These are phyloP conservation scores for Xanthia togata DNA, from an alignment of 2,888 invertebrate species.

Conservation along the genomic window DNA sequence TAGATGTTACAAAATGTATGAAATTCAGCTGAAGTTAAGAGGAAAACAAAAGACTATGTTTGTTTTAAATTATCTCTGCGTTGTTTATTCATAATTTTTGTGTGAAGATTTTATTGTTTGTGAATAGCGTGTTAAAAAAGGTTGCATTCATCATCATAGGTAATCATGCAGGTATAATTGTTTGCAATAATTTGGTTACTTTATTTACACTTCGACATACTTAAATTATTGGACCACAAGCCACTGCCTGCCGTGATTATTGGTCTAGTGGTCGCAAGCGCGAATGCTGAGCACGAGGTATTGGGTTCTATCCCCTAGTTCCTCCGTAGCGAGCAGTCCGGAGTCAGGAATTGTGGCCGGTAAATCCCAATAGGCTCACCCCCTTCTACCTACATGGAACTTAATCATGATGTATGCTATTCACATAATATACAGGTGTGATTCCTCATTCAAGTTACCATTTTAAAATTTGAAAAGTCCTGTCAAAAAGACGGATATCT, in stretches of 20 bases:
- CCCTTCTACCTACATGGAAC: too few species aligned
- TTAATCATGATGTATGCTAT: too few species aligned
- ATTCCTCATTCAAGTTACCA: too few species aligned
- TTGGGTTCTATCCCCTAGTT: background rate
- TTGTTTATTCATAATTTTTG: slow-evolving; percentile 5
- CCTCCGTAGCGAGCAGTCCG: background rate
- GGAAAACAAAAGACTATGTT: slow-evolving; percentile 18
- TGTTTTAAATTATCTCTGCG: slow-evolving; percentile 15
- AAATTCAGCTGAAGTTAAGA: background rate
- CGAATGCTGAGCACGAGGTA: background rate
- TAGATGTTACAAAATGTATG: background rate
- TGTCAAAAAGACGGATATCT: too few species aligned
- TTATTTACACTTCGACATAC: background rate
- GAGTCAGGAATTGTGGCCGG: background rate
- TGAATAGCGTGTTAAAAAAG: background rate
- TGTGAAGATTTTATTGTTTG: background rate
- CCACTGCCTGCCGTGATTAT: background rate
- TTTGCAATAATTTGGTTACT: background rate
- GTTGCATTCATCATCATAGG: background rate
- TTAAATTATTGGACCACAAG: background rate
- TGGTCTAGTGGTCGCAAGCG: background rate
- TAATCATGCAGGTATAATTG: background rate
- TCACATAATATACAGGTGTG: too few species aligned
- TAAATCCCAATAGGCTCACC: background rate
- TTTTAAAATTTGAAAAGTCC: too few species aligned